Percentiles rank a stretch among this genome's conserved stretches.
phyloP scores from a whole-genome alignment of 2,888 invertebrate genomes.

The Lasioglossum leucozonium region DNA sequence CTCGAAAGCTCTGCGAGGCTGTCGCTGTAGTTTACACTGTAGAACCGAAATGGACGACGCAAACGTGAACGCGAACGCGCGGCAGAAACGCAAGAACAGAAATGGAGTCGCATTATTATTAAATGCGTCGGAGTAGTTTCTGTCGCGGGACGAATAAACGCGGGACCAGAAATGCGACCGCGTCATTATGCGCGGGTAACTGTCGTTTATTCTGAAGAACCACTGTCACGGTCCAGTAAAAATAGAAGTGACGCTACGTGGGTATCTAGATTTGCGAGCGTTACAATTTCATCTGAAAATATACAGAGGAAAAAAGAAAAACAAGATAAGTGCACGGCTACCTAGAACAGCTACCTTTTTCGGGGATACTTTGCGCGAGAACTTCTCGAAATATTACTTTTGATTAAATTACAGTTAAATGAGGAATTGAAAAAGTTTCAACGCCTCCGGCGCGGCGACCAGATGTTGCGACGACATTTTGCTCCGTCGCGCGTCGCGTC shows the following conservation, averaged over 20 bases:
- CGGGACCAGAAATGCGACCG: background rate
- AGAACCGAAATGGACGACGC: constrained; percentile 24
- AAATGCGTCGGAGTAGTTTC: constrained; percentile 2
- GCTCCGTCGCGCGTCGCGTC: too few relatives aligned
- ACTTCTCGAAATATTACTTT: background rate
- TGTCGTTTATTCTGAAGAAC: constrained; percentile 22
- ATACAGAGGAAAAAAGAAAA: background rate
- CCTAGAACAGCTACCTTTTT: background rate
- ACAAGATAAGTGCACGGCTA: background rate
- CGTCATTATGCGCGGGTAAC: constrained; percentile 12
- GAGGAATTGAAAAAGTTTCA: background rate
- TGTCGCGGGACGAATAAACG: constrained; percentile 4
- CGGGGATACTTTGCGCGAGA: background rate
- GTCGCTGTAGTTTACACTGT: background rate
- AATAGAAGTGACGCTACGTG: background rate
- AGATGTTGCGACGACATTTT: background rate
- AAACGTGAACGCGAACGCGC: background rate
- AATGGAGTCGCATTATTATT: constrained; percentile 20
- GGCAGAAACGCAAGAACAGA: background rate
- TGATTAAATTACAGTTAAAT: background rate
- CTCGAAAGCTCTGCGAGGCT: background rate
- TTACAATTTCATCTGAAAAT: background rate
- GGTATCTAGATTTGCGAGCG: background rate
- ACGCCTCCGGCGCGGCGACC: background rate
- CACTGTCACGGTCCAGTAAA: background rate